Percentiles rank a stretch among this genome's conserved stretches.
Conservation (phyloP, 2,888 invertebrate species). For the Drosophila borborema region DNA sequence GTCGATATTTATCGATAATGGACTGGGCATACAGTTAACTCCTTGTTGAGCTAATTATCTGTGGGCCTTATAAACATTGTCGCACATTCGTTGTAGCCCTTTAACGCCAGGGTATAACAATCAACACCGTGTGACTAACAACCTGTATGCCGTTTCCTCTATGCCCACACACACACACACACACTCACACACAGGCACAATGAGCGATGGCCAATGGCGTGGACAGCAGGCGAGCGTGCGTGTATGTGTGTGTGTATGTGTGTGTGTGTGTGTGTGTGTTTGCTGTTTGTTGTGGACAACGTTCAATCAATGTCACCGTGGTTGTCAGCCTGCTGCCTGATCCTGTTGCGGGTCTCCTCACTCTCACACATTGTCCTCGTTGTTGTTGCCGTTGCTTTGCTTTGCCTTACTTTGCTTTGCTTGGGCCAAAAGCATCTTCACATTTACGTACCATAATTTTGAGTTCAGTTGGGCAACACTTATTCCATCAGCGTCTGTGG, state of each 20-base stretch:
- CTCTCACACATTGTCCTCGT: neutral
- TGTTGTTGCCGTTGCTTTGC: conserved; percentile 4
- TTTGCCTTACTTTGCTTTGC: conserved; percentile 19
- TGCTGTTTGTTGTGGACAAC: conserved; percentile 74
- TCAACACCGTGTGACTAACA: conserved; percentile 65
- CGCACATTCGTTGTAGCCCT: conserved; percentile 35
- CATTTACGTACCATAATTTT: conserved; percentile 74
- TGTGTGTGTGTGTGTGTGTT: conserved; percentile 21
- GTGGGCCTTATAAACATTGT: conserved; percentile 27
- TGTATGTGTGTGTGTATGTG: conserved; percentile 17
- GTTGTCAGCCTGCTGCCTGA: conserved; percentile 59
- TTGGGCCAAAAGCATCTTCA: conserved; percentile 32
- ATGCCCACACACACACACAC: conserved; percentile 8
- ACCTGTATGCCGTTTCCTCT: conserved; percentile 30
- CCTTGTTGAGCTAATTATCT: conserved; percentile 23
- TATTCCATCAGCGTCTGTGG: conserved; percentile 24
- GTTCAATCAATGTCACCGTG: conserved; percentile 77
- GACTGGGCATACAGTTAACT: neutral
- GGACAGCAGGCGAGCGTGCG: conserved; percentile 21
- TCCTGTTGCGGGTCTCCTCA: conserved; percentile 25
- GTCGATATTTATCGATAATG: conserved; percentile 2
- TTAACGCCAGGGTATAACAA: conserved; percentile 60
- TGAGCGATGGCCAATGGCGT: conserved; percentile 33
- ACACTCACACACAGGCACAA: neutral
- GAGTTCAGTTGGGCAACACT: conserved; percentile 42